Conservation (phyloP, 2,113 vertebrate species). For the Todiramphus chloris region DNA sequence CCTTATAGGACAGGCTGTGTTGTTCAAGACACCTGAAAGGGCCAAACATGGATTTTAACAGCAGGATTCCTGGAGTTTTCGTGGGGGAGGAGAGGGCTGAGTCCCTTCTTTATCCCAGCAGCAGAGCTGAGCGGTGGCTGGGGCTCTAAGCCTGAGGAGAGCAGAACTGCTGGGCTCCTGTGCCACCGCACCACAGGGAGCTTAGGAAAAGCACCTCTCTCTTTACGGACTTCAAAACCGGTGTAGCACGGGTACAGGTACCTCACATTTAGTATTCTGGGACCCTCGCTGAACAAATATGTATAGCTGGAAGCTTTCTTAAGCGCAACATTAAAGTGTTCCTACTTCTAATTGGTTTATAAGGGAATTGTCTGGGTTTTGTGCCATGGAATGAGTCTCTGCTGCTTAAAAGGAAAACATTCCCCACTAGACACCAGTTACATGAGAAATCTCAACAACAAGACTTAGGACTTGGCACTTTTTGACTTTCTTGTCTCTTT, state of each 20-base stretch:
- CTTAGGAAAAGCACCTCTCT: not conserved
- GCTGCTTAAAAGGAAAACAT: not conserved
- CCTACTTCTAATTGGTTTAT: not conserved
- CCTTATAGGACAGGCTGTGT: fast-evolving
- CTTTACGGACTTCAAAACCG: not conserved
- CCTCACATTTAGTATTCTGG: not conserved
- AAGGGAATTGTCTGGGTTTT: not conserved
- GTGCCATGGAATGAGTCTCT: not conserved
- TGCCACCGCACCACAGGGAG: not conserved
- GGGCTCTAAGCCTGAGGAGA: no score
- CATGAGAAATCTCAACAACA: not conserved
- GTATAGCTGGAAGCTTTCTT: not conserved
- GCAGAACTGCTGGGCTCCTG: not conserved
- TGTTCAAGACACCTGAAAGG: not conserved
- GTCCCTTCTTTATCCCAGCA: not conserved
- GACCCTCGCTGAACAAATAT: not conserved
- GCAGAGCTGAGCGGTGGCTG: not conserved
- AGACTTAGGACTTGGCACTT: not conserved
- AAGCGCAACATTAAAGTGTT: not conserved
- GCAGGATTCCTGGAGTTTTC: not conserved
- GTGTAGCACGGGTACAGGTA: not conserved
- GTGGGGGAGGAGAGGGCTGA: not conserved
- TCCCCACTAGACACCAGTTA: not conserved
- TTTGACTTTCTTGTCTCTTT: not conserved
- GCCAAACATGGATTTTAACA: not conserved